Evolutionary conservation across 2,113 vertebrate species (phyloP), one percentile per base, ranked within the genome.

Genomic region (Synchiropus splendidus): DNA sequence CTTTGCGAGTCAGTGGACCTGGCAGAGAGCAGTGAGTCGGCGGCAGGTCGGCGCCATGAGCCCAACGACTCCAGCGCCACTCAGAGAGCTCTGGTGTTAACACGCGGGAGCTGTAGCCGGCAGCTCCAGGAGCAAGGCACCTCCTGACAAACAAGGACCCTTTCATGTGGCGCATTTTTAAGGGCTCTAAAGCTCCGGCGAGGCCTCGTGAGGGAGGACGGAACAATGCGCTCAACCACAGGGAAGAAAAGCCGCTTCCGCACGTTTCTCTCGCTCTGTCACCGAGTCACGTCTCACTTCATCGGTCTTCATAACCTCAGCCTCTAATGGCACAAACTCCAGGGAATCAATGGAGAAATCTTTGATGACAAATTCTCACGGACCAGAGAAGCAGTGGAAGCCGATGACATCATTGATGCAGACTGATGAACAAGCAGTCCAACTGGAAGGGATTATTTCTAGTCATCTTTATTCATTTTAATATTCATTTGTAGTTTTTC

Each of bases 151-250:
- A 74, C 64, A 73, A 51, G 18, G 21, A 27, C 21, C 58, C 76
- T 83, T 82, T 83, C 58, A 83, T 86, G 82, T 83, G 81, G 80
- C 64, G 56, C 50, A 43, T 35, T 48, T 75, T 74, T 64, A 79
- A 82, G 73, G 67, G 62, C 72, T 73, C 64, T 79, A 79, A 80
- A 77, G 74, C 74, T 77, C 65, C n/a, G 72, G 65, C 73, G 67
- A 83, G 75, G 78, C 72, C 75, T 77, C 45, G 69, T 18, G 41
- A 51, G 67, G 70, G 70, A 75, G 77, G 78, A 75, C 61, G 77
- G 73, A 81, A 85, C 81, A 81, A 83, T 80, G 64, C 73, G 69
- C 76, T 61, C 49, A 74, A 80, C 79, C 80, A 78, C 83, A 82
- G 80, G 21, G 75, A 85, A 82, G 66, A 57, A 48, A 58, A 74